Base-by-base conservation (phyloP, 2,113 vertebrate genomes). In the Caranx ignobilis region DNA sequence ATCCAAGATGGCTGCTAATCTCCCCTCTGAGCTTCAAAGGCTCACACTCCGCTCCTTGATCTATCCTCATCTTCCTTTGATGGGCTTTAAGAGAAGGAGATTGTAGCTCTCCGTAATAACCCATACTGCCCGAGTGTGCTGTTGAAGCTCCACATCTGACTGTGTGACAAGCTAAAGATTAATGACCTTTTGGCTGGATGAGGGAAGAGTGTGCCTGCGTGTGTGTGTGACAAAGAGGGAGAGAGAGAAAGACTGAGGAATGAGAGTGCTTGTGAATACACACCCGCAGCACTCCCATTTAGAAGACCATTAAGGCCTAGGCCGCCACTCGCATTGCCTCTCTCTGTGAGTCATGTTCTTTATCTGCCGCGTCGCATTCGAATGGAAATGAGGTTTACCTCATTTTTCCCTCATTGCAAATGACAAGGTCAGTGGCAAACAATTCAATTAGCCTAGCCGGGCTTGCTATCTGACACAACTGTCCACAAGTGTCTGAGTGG, bases 11-110 rank as follows among this genome's bases (percentile, higher is more conserved):
- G 81, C 77, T 69, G 77, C 88, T 88, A 89, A 91, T 91, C 86
- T 84, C 74, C 62, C 79, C 77, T 75, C 75, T 37, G 86, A 82
- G 84, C 92, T 92, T 92, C 89, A 93, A 93, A 93, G 89, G 85
- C 85, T 87, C 70, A 47, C 78, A 67, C 75, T 79, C 70, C 6
- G 11, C 50, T 78, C 74, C 85, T 81, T 86, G 76, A 92, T 94
- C 83, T 89, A 70, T 75, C 77, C 77, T 82, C 79, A 68, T 90
- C 91, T 88, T 77, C 70, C 90, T 92, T 88, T 92, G 92, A 93
- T 91, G 91, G 79, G 87, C 77, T 93, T 90, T 92, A 77, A 82
- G 83, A 89, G 89, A 78, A 48, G 79, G 83, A 87, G 90, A 83
- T 72, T 71, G 82, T 57, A 71, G 71, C 79, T 77, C 86, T 41